Conservation (phyloP, 2,888 invertebrate species). For the Opisthograptis luteolata region DNA sequence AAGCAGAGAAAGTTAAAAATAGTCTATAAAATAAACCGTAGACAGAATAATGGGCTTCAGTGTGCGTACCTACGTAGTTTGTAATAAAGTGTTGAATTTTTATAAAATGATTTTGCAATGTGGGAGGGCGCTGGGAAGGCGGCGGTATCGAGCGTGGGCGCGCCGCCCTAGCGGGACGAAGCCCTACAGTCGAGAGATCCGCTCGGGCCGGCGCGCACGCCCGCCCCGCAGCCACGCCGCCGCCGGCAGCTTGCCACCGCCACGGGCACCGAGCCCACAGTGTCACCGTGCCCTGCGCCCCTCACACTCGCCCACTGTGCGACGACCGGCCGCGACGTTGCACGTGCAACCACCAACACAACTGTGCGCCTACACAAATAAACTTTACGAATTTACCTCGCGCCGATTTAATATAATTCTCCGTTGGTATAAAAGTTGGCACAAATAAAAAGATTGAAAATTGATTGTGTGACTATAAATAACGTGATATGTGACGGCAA, state of each 20-base stretch:
- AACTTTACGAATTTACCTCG: constrained; percentile 30
- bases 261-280: background rate
- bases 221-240: constrained; percentile 41
- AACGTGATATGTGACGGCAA: constrained; percentile 71
- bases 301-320: constrained; percentile 37
- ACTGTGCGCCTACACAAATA: constrained; percentile 11
- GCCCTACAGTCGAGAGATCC: constrained; percentile 75
- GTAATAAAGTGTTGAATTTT: constrained; percentile 19
- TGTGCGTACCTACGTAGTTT: constrained; percentile 16
- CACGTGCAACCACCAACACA: constrained; percentile 21
- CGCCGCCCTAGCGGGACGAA: constrained; percentile 77
- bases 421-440: constrained; percentile 32
- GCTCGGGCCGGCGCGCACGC: constrained; percentile 66
- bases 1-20: constrained; percentile 25
- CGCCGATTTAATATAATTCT: constrained; percentile 1
- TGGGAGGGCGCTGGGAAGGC: constrained; percentile 79
- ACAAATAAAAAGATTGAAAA: constrained; percentile 44
- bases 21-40: constrained; percentile 24
- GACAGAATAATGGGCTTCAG: constrained; percentile 20
- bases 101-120: constrained; percentile 49
- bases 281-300: constrained; percentile 42
- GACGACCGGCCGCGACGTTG: constrained; percentile 19
- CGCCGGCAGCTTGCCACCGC: constrained; percentile 33
- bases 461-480: constrained; percentile 63
- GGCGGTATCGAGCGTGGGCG: constrained; percentile 82